A percentile compares a stretch with the other conserved stretches of the same genome.
Conservation (phyloP, 2,113 vertebrate species). For the Cheilinus undulatus region DNA sequence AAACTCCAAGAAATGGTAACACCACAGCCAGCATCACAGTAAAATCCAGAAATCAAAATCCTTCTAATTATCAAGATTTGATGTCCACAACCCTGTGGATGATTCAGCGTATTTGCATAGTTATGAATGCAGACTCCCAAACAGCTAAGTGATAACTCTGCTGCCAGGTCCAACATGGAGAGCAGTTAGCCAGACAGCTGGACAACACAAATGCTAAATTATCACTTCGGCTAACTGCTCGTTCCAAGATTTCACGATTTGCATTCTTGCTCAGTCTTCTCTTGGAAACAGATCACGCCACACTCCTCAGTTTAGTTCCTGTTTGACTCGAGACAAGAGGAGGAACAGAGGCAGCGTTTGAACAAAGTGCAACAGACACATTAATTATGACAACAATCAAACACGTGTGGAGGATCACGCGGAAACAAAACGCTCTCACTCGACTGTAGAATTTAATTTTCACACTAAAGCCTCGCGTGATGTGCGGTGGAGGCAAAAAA, state of each 20-base stretch:
- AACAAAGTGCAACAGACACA: conserved; percentile 31
- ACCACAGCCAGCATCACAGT: too few relatives aligned
- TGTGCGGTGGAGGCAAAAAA: background rate
- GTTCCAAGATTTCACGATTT: conserved; percentile 16
- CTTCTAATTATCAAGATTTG: too few relatives aligned
- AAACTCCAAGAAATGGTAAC: background rate
- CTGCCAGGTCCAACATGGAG: conserved; percentile 10
- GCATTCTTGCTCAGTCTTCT: background rate
- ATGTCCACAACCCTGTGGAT: background rate
- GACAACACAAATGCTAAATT: conserved; percentile 17
- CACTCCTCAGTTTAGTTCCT: conserved; percentile 8
- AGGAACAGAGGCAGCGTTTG: conserved; percentile 4
- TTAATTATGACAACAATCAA: conserved; percentile 33
- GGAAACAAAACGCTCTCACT: background rate
- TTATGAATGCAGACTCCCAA: conserved; percentile 7
- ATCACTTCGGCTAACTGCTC: conserved; percentile 17
- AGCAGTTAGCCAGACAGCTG: conserved; percentile 12
- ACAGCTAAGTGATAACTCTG: conserved; percentile 2
- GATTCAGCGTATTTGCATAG: background rate
- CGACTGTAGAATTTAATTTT: conserved; percentile 5
- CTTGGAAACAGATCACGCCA: conserved; percentile 7
- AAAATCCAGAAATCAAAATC: too few relatives aligned
- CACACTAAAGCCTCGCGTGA: conserved; percentile 9
- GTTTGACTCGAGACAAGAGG: background rate
- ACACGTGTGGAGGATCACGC: background rate